Evolutionary conservation across 2,888 invertebrate genomes (phyloP).

Genomic region (Epiblema foenella): DNA sequence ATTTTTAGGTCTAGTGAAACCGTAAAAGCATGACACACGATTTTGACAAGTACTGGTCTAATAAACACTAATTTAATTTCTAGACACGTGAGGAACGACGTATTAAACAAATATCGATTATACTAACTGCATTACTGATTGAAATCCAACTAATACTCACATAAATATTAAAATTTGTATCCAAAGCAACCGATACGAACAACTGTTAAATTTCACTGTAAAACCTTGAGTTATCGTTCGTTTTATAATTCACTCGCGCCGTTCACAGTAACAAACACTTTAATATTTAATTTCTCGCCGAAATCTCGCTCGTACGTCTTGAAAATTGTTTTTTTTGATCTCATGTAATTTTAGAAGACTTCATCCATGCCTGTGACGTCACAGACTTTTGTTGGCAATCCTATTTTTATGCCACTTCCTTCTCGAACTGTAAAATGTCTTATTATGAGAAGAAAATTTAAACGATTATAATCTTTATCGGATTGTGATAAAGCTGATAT

Average conservation of each 20-base stretch:
- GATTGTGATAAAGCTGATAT: conserved; percentile 62
- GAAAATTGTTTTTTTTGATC: conserved; percentile 71
- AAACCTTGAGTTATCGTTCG: conserved; percentile 51
- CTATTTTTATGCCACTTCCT: conserved; percentile 82
- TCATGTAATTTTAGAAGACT: conserved; percentile 83
- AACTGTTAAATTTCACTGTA: conserved; percentile 45
- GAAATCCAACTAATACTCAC: conserved; percentile 74
- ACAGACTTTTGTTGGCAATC: conserved; percentile 82
- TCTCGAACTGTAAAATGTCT: conserved; percentile 69
- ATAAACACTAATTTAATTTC: conserved; percentile 65
- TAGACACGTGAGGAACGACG: conserved; percentile 61
- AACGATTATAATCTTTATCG: conserved; percentile 63
- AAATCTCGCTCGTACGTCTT: conserved; percentile 67
- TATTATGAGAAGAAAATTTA: conserved; percentile 57
- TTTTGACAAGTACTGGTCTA: conserved; percentile 52
- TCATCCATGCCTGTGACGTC: conserved; percentile 80
- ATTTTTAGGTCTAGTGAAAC: conserved; percentile 74
- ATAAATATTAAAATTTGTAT: conserved; percentile 66
- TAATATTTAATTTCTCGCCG: conserved; percentile 58
- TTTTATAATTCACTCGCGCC: conserved; percentile 64
- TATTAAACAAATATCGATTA: conserved; percentile 65
- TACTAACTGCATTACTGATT: conserved; percentile 58
- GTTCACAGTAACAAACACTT: conserved; percentile 67
- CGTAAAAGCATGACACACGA: conserved; percentile 69
- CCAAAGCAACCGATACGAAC: conserved; percentile 66